Evolutionary conservation across 2,113 vertebrate species (phyloP).

Genomic region (Arothron firmamentum): DNA sequence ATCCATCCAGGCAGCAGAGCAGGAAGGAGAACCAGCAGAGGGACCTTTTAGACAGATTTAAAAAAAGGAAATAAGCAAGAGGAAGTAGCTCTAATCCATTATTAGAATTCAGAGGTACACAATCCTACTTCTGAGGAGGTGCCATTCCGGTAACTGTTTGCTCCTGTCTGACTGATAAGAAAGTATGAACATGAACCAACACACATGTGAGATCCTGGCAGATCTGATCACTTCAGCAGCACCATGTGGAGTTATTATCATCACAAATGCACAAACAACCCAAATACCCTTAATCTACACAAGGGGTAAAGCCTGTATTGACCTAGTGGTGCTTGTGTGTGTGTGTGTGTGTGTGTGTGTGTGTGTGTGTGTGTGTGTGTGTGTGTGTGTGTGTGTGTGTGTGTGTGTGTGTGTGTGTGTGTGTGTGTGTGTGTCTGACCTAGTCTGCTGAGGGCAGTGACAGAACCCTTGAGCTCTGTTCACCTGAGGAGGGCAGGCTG

Average conservation of each 20-base stretch:
- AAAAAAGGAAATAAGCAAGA: background rate
- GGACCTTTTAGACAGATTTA: slow-evolving; percentile 18
- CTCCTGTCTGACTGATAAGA: too few relatives aligned
- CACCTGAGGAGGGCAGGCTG: slow-evolving; percentile 79
- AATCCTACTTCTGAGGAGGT: slow-evolving; percentile 6
- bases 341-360: slow-evolving; percentile 29
- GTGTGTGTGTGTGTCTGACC: slow-evolving; percentile 44
- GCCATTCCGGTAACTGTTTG: background rate
- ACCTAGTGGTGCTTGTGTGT: slow-evolving; percentile 54
- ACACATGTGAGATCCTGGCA: slow-evolving; percentile 12
- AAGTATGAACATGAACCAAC: slow-evolving; percentile 15
- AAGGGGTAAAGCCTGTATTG: slow-evolving; percentile 71
- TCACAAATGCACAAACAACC: slow-evolving; percentile 70
- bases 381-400: slow-evolving; percentile 21
- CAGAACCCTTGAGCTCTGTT: slow-evolving; percentile 55
- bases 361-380: slow-evolving; percentile 21
- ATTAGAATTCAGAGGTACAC: slow-evolving; percentile 11
- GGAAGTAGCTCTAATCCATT: background rate
- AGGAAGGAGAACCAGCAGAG: slow-evolving; percentile 31
- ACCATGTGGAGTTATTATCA: slow-evolving; percentile 66
- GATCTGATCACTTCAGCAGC: slow-evolving; percentile 45
- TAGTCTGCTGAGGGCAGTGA: slow-evolving; percentile 41
- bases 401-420: slow-evolving; percentile 22
- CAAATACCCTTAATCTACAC: slow-evolving; percentile 71
- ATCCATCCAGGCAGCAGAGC: slow-evolving; percentile 46